Evolutionary conservation across 2,888 invertebrate species (phyloP), one percentile per base, ranked within the genome.

Genomic region (Synanthedon tipuliformis): DNA sequence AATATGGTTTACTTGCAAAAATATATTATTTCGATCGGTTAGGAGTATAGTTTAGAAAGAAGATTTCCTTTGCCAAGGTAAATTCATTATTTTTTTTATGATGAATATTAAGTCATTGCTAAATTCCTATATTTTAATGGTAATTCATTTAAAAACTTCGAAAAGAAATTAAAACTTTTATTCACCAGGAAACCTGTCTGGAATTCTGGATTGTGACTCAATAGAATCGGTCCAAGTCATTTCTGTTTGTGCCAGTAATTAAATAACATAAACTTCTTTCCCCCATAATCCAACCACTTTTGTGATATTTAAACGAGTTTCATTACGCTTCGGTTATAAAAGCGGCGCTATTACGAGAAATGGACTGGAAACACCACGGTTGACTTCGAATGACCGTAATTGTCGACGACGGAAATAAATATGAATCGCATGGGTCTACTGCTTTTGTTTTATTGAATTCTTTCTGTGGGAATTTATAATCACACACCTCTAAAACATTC

Each of bases 301-400:
- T 81, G 84, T 81, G 78, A 83, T 84, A 81, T 85, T 85, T 81
- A 85, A 86, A 82, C 78, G 82, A 78, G 81, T 83, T 84, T 82
- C 78, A 84, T 84, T 82, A 83, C 81, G 83, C 70, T 82, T 82
- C 71, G 78, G 78, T 78, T 83, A 78, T 83, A 82, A 84, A 84
- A 84, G 78, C 76, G 65, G 71, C 60, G 78, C 76, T 81, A 79
- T 82, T 81, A 81, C 77, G 75, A 79, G 76, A 79, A 84, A 84
- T 85, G 79, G 78, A 78, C 80, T 82, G 80, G 81, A 84, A 85
- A 82, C 77, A 78, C 81, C 76, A 78, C 80, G 81, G 73, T 79
- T 69, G 74, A 75, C 71, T 75, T 75, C 70, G 70, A 81, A 75
- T 82, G 76, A 77, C 77, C 75, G 77, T 78, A 76, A 81, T 81